Evolutionary conservation across 1,140 invertebrate genomes (phyloP).

Genomic region (Mamestra configurata): DNA sequence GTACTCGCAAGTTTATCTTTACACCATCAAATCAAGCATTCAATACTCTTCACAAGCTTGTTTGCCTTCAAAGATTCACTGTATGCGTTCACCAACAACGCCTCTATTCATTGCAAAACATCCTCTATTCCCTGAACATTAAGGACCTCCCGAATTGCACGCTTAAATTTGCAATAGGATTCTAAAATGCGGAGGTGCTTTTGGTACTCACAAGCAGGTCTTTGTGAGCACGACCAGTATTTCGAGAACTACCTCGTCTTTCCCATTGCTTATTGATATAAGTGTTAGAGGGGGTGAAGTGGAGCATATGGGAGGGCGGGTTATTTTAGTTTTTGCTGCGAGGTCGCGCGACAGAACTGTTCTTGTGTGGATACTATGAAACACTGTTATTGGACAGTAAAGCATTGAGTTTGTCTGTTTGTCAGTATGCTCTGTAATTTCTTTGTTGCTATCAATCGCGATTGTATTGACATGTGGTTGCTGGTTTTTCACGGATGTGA

Average conservation of each 20-base stretch:
- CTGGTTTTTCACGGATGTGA: constrained; percentile 60
- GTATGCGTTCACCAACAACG: constrained; percentile 49
- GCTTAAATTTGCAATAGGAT: constrained; percentile 65
- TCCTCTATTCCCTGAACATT: constrained; percentile 56
- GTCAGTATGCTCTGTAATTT: constrained; percentile 68
- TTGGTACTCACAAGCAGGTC: constrained; percentile 77
- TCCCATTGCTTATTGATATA: constrained; percentile 51
- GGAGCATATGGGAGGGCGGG: constrained; percentile 54
- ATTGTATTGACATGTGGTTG: constrained; percentile 72
- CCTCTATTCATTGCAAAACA: constrained; percentile 59
- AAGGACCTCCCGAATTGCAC: constrained; percentile 60
- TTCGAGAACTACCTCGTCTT: constrained; percentile 64
- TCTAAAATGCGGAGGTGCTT: constrained; percentile 80
- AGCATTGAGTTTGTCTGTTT: constrained; percentile 73
- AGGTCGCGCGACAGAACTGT: constrained; percentile 77
- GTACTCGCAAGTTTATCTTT: constrained; percentile 56
- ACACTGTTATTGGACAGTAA: constrained; percentile 81
- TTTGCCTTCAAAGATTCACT: constrained; percentile 78
- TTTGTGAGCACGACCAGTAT: constrained; percentile 77
- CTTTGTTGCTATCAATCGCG: constrained; percentile 81
- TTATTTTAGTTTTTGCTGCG: constrained; percentile 63
- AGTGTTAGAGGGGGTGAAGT: constrained; percentile 53
- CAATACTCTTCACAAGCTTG: constrained; percentile 75
- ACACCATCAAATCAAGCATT: constrained; percentile 72
- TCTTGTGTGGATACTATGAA: constrained; percentile 78